Conservation (phyloP, 2,113 vertebrate species). For the Phylloscopus whistleri region DNA sequence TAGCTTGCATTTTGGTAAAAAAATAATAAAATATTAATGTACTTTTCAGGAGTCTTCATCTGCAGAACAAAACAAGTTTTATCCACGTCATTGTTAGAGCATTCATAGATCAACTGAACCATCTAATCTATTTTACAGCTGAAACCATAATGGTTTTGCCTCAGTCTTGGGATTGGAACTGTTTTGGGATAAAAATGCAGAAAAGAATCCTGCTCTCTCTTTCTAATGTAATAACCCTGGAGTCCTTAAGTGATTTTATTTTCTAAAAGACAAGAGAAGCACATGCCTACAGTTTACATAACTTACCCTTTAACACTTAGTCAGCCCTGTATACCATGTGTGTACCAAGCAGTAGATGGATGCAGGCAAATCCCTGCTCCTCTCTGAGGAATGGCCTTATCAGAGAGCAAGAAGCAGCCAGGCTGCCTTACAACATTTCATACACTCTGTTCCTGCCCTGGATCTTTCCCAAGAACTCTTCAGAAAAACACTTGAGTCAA, state of each 20-base stretch:
- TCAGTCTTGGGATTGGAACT: not conserved
- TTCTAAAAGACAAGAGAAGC: not conserved
- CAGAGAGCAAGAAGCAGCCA: not conserved
- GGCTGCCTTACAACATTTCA: not conserved
- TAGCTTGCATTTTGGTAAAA: not conserved
- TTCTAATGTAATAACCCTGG: not conserved
- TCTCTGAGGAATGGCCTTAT: not conserved
- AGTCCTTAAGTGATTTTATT: not conserved
- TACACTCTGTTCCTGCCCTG: not conserved
- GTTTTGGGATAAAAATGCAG: not conserved
- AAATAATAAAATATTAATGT: not conserved
- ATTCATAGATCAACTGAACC: not conserved
- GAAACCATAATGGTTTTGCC: not conserved
- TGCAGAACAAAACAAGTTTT: not conserved
- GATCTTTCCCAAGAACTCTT: not conserved
- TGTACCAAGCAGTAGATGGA: not conserved
- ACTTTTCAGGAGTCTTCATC: not conserved
- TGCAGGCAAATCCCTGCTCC: not conserved
- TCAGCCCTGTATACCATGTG: not conserved
- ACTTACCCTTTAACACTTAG: not conserved
- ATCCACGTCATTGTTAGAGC: not conserved
- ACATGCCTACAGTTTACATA: not conserved
- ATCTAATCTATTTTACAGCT: not conserved
- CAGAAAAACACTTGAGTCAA: not conserved
- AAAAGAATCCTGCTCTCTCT: not conserved